A percentile compares a stretch with the other conserved stretches of the same genome.
Conservation (phyloP, 2,797 vertebrate species). For the Simalia tracyae region DNA sequence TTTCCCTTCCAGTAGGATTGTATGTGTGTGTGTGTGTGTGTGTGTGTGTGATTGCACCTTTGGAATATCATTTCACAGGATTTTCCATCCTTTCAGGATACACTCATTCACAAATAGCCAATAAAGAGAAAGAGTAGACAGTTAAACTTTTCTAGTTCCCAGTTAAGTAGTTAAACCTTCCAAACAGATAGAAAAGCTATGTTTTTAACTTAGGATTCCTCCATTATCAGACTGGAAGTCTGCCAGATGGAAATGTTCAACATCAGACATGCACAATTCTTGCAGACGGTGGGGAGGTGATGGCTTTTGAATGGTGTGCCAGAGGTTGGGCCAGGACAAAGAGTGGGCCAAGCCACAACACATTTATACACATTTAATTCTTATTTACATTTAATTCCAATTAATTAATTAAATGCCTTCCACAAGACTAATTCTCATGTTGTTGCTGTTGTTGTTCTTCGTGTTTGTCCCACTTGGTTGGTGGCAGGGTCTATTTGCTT, state of each 20-base stretch:
- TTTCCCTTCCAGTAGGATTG: too few species aligned
- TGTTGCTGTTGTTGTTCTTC: neutral
- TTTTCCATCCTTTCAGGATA: neutral
- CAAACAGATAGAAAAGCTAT: neutral
- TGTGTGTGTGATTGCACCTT: neutral
- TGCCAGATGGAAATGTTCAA: neutral
- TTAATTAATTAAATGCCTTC: neutral
- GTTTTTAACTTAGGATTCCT: neutral
- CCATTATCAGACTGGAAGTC: neutral
- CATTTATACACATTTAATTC: neutral
- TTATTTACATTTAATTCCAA: neutral
- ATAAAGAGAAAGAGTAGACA: neutral
- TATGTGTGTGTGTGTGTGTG: too few species aligned
- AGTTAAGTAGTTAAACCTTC: neutral
- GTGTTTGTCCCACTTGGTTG: neutral
- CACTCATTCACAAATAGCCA: neutral
- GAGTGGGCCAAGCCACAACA: neutral
- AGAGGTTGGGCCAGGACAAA: neutral
- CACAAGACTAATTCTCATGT: neutral
- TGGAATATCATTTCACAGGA: neutral
- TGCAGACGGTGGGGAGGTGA: neutral
- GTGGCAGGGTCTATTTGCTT: neutral
- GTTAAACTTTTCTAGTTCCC: neutral
- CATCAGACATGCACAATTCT: neutral
- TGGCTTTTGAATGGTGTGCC: neutral